phyloP scores from a whole-genome alignment of 2,797 vertebrate species.

The Microctenopoma steveboyesi region DNA sequence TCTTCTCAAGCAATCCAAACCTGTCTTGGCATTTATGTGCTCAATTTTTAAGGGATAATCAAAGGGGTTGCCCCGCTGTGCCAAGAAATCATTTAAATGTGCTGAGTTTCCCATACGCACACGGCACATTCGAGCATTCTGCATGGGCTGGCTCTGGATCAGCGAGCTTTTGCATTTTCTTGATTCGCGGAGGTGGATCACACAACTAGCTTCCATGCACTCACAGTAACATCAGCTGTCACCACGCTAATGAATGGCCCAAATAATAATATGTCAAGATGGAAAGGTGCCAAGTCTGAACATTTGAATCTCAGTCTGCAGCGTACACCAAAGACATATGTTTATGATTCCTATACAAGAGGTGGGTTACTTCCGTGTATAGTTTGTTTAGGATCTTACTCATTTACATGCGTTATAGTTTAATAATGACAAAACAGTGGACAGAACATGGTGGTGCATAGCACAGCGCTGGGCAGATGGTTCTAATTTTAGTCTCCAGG shows the following conservation, averaged over 20 bases:
- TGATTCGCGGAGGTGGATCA: conserved; percentile 29
- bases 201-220: conserved; percentile 7
- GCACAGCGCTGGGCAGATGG: too few species aligned
- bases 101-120: conserved; percentile 39
- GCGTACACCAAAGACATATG: background rate
- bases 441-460: too few species aligned
- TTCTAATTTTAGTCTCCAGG: too few species aligned
- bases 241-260: background rate
- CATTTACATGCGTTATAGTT: too few species aligned
- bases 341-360: too few species aligned
- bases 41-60: conserved; percentile 73
- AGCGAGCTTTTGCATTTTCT: conserved; percentile 32
- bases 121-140: conserved; percentile 23
- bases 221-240: conserved; percentile 17
- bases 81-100: conserved; percentile 62
- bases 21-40: conserved; percentile 66
- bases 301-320: background rate
- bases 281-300: too few species aligned
- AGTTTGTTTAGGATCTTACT: too few species aligned
- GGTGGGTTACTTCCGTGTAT: too few species aligned
- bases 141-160: conserved; percentile 41
- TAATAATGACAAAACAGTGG: too few species aligned
- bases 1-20: conserved; percentile 72
- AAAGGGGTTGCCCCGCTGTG: conserved; percentile 49
- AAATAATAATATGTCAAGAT: conserved; percentile 5